Evolutionary conservation across 2,113 vertebrate species (phyloP).

Genomic region (Ceyx melanurus): DNA sequence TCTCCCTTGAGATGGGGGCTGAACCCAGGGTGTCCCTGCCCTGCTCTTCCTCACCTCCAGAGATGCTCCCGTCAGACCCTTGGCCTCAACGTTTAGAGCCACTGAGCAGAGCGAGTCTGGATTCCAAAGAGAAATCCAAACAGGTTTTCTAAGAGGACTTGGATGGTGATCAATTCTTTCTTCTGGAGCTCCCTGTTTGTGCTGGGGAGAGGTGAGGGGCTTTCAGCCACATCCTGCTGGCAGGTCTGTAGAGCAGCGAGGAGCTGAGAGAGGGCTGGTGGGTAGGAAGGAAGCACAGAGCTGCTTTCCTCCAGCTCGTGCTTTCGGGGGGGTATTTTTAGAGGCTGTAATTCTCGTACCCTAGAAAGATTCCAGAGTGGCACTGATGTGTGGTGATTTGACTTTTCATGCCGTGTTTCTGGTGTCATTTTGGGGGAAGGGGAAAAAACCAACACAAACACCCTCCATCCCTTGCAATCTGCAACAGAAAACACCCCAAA

Average conservation of each 20-base stretch:
- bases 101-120: not conserved
- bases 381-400: not conserved
- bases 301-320: slow-evolving; percentile 64
- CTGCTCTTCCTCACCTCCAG: not conserved
- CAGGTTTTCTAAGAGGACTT: not conserved
- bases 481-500: not conserved
- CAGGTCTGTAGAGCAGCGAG: slow-evolving; percentile 73
- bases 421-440: not conserved
- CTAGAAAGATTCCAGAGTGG: slow-evolving; percentile 28
- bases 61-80: not conserved
- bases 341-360: slow-evolving; percentile 25
- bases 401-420: slow-evolving; percentile 15
- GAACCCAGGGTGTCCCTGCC: not conserved
- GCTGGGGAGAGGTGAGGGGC: slow-evolving; percentile 16
- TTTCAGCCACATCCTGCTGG: slow-evolving; percentile 75
- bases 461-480: not conserved
- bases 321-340: slow-evolving; percentile 77
- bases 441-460: not conserved
- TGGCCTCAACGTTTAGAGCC: not conserved
- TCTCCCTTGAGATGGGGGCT: not conserved
- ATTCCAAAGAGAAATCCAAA: slow-evolving; percentile 29
- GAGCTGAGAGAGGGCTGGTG: slow-evolving; percentile 67
- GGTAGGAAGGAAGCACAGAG: slow-evolving; percentile 74
- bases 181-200: slow-evolving; percentile 42
- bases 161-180: slow-evolving; percentile 31